Base-by-base conservation (phyloP, 1,140 invertebrate genomes). In the Drosophila ananassae region DNA sequence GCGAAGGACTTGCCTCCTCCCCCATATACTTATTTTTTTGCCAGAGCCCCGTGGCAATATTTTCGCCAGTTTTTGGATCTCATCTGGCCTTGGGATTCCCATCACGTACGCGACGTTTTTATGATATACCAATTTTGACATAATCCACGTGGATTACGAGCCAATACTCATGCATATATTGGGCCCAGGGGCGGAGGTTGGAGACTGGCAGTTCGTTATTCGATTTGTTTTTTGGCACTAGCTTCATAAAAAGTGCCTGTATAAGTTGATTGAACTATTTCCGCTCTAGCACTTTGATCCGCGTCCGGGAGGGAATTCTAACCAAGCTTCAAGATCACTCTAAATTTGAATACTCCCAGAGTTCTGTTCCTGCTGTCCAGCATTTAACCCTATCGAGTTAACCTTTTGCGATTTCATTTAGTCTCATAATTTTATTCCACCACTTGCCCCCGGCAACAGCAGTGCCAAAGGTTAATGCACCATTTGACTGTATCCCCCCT, bases 101-200 rank as follows among this genome's bases (percentile, higher is more conserved):
- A 61, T 72, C 82, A 87, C 82, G 82, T 87, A 79, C 82, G 75
- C 82, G 78, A 87, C 82, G 83, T 87, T 87, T 87, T 87, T 87
- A 87, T 87, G 82, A 87, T 87, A 87, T 87, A 89, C 82, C 82
- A 87, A 87, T 87, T 87, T 87, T 89, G 82, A 87, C 78, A 87
- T 87, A 87, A 87, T 87, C 82, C 83, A 82, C 78, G 75, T 78
- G 82, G 82, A 87, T 87, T 89, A 87, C 81, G 77, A 77, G 72
- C 59, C 72, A 73, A 73, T 48, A 59, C 73, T 41, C 75, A 55
- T 69, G 66, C 64, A 55, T 57, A 57, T 32, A 44, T 54, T 54
- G 34, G 34, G 34, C 12, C 12, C 34, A 24, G 17, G 39, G 30
- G 22, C 62, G 59, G 25, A 77, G 9, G 53, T 58, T 41, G 47